These are phyloP conservation scores for Lingula anatina DNA, from an alignment of 2,888 invertebrate genomes.

Conservation along the genomic window DNA sequence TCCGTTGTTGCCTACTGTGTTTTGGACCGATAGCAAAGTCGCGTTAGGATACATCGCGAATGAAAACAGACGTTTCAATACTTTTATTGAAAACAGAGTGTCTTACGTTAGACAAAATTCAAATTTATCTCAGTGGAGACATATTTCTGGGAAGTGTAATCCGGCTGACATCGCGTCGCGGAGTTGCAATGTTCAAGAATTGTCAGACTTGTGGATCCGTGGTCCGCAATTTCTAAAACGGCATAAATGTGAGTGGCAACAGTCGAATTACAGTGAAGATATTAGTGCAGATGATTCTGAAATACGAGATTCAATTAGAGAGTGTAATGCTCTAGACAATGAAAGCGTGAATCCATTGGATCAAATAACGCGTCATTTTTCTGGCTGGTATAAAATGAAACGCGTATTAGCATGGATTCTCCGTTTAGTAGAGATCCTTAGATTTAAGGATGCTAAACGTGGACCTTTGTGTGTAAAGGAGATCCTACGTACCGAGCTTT, in stretches of 20 bases:
- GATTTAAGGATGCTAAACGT: not conserved
- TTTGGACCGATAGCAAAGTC: conserved; percentile 6
- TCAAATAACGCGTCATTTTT: not conserved
- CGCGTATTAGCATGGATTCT: conserved; percentile 1
- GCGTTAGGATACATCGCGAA: conserved; percentile 3
- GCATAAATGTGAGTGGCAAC: not conserved
- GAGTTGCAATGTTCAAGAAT: not conserved
- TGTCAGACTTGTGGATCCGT: not conserved
- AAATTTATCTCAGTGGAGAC: not conserved
- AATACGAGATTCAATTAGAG: too few relatives aligned
- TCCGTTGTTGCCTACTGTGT: too few relatives aligned
- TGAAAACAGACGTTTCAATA: conserved; percentile 3
- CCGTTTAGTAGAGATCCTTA: not conserved
- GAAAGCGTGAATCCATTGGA: too few relatives aligned
- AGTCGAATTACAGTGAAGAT: too few relatives aligned
- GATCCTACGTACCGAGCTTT: not conserved
- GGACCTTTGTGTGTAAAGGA: not conserved
- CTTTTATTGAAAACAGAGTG: conserved; percentile 6
- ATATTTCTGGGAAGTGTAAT: conserved; percentile 1
- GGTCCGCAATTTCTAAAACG: conserved; percentile 3
- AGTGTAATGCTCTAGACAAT: too few relatives aligned
- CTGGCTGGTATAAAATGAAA: not conserved
- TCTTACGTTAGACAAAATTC: not conserved
- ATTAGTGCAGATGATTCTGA: not conserved
- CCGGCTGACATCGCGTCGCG: conserved; percentile 3